phyloP scores from a whole-genome alignment of 2,888 invertebrate genomes.

The Mystacides longicornis region DNA sequence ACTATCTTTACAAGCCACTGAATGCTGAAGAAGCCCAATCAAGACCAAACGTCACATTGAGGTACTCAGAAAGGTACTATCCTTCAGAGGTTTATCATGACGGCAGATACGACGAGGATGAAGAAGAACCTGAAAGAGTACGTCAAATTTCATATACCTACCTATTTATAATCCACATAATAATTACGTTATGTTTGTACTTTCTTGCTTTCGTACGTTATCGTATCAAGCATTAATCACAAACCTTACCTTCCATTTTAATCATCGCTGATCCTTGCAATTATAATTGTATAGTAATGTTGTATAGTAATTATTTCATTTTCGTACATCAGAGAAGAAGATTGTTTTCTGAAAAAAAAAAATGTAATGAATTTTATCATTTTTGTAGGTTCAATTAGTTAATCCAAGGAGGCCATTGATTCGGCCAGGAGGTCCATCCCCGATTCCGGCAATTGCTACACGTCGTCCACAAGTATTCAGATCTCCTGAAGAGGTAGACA shows the following conservation, averaged over 20 bases:
- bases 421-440: constrained; percentile 34
- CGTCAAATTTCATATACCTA: neutral
- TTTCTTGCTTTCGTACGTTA: too few relatives aligned
- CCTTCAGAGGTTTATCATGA: constrained; percentile 71
- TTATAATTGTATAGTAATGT: too few relatives aligned
- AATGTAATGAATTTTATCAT: too few relatives aligned
- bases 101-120: constrained; percentile 48
- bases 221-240: too few relatives aligned
- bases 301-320: too few relatives aligned
- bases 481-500: constrained; percentile 81
- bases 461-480: constrained; percentile 66
- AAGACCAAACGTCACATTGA: constrained; percentile 70
- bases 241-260: too few relatives aligned
- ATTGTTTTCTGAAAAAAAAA: too few relatives aligned
- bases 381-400: constrained; percentile 31
- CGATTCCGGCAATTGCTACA: constrained; percentile 37
- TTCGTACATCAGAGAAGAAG: too few relatives aligned
- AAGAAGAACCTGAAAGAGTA: constrained; percentile 34
- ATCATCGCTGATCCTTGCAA: too few relatives aligned
- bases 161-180: neutral
- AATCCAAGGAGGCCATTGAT: constrained; percentile 35
- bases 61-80: constrained; percentile 79
- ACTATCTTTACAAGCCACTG: constrained; percentile 82
- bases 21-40: constrained; percentile 75
- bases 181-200: neutral